These are phyloP conservation scores for Nyctereutes procyonoides DNA, from an alignment of 2,113 vertebrate species.

Conservation along the genomic window DNA sequence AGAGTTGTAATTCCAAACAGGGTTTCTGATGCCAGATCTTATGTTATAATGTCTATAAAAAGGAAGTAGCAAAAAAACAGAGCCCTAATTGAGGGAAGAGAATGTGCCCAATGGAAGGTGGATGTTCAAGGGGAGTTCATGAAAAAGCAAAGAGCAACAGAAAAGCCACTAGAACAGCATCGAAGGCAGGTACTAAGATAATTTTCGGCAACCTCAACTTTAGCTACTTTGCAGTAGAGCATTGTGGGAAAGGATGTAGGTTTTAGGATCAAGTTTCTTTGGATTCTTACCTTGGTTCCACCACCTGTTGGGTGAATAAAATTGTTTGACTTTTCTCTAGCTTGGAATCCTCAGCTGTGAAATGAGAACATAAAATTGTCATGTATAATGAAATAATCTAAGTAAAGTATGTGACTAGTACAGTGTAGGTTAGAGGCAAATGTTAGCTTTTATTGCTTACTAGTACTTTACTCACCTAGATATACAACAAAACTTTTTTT, in stretches of 20 bases:
- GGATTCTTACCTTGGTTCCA: background rate
- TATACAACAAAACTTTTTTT: background rate
- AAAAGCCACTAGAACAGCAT: background rate
- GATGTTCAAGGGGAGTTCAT: background rate
- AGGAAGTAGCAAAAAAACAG: background rate
- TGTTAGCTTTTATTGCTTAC: background rate
- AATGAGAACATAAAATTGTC: background rate
- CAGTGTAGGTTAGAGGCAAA: too few species aligned
- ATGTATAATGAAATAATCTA: background rate
- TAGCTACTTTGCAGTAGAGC: background rate
- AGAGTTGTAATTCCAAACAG: background rate
- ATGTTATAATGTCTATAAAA: background rate
- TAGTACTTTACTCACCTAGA: background rate
- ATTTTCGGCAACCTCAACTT: rapidly evolving
- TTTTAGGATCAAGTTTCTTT: background rate
- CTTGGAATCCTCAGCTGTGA: background rate
- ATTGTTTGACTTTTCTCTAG: background rate
- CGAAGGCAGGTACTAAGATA: background rate
- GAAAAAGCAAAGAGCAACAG: background rate
- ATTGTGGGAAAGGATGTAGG: too few species aligned
- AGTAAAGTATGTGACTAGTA: background rate
- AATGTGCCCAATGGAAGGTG: background rate
- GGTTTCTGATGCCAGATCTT: background rate
- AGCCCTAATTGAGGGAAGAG: background rate
- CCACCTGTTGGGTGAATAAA: background rate